Base-by-base conservation (phyloP, 1,140 invertebrate species). In the Cherax destructor region DNA sequence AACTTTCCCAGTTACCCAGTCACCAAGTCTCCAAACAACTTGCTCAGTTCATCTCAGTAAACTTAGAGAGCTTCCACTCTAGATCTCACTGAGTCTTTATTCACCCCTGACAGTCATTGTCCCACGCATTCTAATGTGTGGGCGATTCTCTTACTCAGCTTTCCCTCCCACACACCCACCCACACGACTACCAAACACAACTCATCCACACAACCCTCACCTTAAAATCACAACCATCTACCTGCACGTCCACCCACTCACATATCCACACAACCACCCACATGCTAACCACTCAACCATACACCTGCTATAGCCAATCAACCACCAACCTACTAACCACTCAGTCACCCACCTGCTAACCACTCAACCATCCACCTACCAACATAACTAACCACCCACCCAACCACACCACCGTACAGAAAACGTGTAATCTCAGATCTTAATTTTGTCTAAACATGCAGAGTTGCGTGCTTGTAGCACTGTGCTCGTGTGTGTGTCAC, bases 341-440 rank as follows among this genome's bases (percentile, higher is more conserved):
- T 16, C 61, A 65, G 4, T 7, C 61, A 65, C 5, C 61, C 61
- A 65, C 61, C 56, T 7, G 11, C 56, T 5, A 59, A 59, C 11
- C 61, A 65, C 61, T 18, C 61, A 65, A 65, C 61, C 61, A 65
- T 21, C 3, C 21, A 65, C 13, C 5, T 18, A 65, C 13, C 56
- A 59, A 65, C 13, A 65, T 18, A 65, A 65, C 4, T 18, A 21
- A 18, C 3, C 21, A 65, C 61, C 11, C 61, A 65, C 13, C 69
- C 69, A 74, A 24, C 69, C 69, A 74, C n/a, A 3, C 69, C 24
- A 74, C 69, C 69, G 69, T 9, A 74, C n/a, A 74, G 6, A 30
- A n/a, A 74, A 74, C 69, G 69, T 74, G 24, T 74, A 74, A 74
- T 74, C 69, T 74, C 16, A 21, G 69, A 74, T 74, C 69, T 74